A percentile compares a stretch with the other conserved stretches of the same genome.
phyloP scores from a whole-genome alignment of 2,888 invertebrate species.

The Acrocyrtus sp. region DNA sequence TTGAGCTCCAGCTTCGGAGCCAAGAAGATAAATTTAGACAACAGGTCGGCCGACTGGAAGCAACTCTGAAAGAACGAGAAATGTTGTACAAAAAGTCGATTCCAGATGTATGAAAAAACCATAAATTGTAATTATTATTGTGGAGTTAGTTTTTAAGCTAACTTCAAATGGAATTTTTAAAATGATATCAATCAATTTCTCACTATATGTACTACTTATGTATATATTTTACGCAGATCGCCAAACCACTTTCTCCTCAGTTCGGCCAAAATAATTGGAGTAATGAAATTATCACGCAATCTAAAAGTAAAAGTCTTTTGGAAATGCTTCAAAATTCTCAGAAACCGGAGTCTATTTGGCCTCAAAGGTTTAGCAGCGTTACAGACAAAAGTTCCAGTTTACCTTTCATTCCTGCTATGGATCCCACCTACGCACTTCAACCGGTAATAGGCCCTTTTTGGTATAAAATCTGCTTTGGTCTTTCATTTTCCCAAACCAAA shows the following conservation, averaged over 20 bases:
- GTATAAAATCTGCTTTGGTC: background rate
- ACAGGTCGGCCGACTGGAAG: conserved; percentile 43
- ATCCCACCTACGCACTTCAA: conserved; percentile 36
- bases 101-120: conserved; percentile 46
- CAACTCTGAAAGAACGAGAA: conserved; percentile 71
- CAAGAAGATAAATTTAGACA: conserved; percentile 56
- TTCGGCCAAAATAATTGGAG: conserved; percentile 33
- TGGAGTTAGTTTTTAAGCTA: too few relatives aligned
- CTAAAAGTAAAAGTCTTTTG: conserved; percentile 52
- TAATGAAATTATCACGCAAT: conserved; percentile 32
- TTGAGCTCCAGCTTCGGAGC: conserved; percentile 66
- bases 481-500: background rate
- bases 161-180: too few relatives aligned
- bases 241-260: conserved; percentile 40
- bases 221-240: conserved; percentile 17
- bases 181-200: too few relatives aligned
- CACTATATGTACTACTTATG: background rate
- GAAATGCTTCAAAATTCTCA: conserved; percentile 53
- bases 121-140: too few relatives aligned
- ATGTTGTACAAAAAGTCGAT: conserved; percentile 65
- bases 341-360: conserved; percentile 48
- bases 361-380: conserved; percentile 44
- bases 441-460: conserved; percentile 17
- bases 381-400: conserved; percentile 56
- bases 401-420: conserved; percentile 54